Conservation (phyloP, 2,888 invertebrate species). For the Mythimna albipuncta region DNA sequence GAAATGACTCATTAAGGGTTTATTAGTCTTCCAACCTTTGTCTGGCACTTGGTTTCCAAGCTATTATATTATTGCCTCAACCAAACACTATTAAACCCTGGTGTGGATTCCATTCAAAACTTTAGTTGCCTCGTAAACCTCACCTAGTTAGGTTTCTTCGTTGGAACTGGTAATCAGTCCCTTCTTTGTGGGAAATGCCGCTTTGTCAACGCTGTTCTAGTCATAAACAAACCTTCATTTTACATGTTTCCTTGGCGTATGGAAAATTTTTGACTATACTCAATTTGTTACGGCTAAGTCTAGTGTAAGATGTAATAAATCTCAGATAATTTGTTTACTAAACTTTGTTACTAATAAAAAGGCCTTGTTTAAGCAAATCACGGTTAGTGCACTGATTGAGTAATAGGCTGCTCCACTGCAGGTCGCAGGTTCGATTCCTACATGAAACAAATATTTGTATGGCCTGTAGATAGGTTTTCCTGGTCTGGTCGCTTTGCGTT, state of each 20-base stretch:
- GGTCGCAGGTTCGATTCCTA: no score
- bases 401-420: no score
- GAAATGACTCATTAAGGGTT: conserved; percentile 51
- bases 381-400: no score
- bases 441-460: no score
- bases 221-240: background rate
- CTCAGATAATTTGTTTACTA: background rate
- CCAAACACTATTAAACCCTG: conserved; percentile 55
- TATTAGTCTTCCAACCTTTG: conserved; percentile 37
- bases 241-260: background rate
- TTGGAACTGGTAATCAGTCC: conserved; percentile 41
- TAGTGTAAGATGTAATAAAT: background rate
- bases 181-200: conserved; percentile 30
- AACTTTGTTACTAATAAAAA: no score
- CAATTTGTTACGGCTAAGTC: background rate
- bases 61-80: conserved; percentile 38
- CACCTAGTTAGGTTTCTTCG: conserved; percentile 41
- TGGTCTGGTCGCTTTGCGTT: no score
- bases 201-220: conserved; percentile 24
- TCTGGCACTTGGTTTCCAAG: conserved; percentile 32
- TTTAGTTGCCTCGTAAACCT: conserved; percentile 51
- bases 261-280: background rate
- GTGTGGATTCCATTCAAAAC: conserved; percentile 41
- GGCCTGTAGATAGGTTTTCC: no score
- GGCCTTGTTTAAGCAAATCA: no score